Percentiles rank a stretch among this genome's conserved stretches.
These are phyloP conservation scores for Scomber colias DNA, from an alignment of 2,113 vertebrate genomes.

Conservation along the genomic window DNA sequence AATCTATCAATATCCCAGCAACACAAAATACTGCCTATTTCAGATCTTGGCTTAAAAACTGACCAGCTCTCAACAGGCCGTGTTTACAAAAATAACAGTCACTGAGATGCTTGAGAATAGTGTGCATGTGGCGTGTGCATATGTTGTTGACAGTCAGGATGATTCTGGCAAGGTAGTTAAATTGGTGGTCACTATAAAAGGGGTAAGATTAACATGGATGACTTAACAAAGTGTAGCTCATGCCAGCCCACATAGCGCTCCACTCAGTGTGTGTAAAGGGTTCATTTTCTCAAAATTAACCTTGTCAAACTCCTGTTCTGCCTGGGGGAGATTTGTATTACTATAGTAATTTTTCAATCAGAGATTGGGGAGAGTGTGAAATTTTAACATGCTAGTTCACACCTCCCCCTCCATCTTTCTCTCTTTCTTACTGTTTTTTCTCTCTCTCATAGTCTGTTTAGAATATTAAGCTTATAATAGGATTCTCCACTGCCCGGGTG, in stretches of 20 bases:
- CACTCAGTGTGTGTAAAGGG: conserved; percentile 63
- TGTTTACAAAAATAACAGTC: not conserved
- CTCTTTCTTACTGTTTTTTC: conserved; percentile 8
- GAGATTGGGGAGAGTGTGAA: conserved; percentile 77
- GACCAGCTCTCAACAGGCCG: conserved; percentile 1
- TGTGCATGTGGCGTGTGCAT: conserved; percentile 5
- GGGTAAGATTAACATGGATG: conserved; percentile 47
- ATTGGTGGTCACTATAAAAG: conserved; percentile 37
- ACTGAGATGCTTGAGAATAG: conserved; percentile 18
- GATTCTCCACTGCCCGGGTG: conserved; percentile 56
- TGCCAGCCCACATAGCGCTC: conserved; percentile 34
- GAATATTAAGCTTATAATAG: conserved; percentile 68
- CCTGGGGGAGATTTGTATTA: conserved; percentile 72
- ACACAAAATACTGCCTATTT: conserved; percentile 37
- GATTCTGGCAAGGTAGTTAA: conserved; percentile 18
- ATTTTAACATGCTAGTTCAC: conserved; percentile 73
- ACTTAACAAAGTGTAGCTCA: conserved; percentile 48
- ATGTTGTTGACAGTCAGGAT: conserved; percentile 18
- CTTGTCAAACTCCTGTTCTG: conserved; percentile 74
- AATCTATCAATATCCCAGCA: conserved; percentile 67
- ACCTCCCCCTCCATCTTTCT: not conserved
- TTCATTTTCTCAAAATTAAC: conserved; percentile 80
- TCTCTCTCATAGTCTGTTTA: conserved; percentile 52
- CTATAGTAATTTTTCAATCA: conserved; percentile 82
- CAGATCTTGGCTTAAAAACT: conserved; percentile 1